Evolutionary conservation across 2,888 invertebrate species (phyloP), one percentile per base, ranked within the genome.

Genomic region (Nomada lathburiana): DNA sequence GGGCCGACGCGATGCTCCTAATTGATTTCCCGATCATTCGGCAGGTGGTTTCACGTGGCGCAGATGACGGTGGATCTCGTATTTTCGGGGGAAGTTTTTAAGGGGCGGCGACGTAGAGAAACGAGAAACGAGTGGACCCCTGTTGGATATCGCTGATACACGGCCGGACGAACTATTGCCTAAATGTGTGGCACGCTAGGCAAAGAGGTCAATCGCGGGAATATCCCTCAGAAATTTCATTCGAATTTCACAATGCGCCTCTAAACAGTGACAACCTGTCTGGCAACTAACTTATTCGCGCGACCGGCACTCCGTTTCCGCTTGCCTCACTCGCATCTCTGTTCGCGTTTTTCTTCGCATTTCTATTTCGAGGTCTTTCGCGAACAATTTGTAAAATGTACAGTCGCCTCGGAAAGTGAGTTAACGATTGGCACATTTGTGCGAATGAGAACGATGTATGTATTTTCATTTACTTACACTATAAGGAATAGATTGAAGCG

Each of bases 181-280:
- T 65, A 74, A 79, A 57, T 18, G 29, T 20, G 52, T 2, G 47
- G 47, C 7, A 42, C 5, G 9, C 3, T 47, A 16, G 47, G 53
- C 42, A 75, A 80, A 53, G 71, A 11, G 68, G 62, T 68, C 75
- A 29, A 18, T 71, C 64, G 70, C 63, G 59, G 23, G 13, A 53
- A 20, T 63, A 50, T 75, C 44, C 75, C 36, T 50, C 26, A 47
- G 68, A 63, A 76, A 79, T 53, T 72, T 65, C 70, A 53, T 62
- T 76, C 23, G 57, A 76, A 82, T 82, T 81, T 76, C 73, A 73
- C 53, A 76, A 81, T 76, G 67, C 23, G 50, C 26, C n/a, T 50
- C 64, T 68, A n/a, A 36, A 2, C 9, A 42, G 26, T 44, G 68
- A 68, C 64, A 76, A 65, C 59, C 42, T 72, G 72, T 26, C 52